phyloP scores from a whole-genome alignment of 2,888 invertebrate genomes.

The Lottia gigantea region DNA sequence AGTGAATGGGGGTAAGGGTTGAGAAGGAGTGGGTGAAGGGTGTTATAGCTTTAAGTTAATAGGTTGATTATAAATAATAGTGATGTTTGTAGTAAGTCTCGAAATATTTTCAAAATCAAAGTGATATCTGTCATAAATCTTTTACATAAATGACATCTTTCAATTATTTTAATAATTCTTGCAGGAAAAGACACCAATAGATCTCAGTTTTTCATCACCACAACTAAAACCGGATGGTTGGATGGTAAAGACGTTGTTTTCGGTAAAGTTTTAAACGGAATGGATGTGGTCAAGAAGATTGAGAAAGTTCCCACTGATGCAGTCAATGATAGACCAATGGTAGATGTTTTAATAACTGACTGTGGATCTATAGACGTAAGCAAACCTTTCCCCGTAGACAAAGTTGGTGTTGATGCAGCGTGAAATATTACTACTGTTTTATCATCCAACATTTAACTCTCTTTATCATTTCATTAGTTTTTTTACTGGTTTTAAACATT shows the following conservation, averaged over 20 bases:
- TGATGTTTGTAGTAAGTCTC: too few relatives aligned
- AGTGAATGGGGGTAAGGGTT: too few relatives aligned
- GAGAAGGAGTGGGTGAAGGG: too few relatives aligned
- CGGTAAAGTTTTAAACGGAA: conserved; percentile 84
- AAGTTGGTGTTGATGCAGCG: not conserved
- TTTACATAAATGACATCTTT: too few relatives aligned
- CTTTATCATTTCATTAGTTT: too few relatives aligned
- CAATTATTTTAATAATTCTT: conserved; percentile 32
- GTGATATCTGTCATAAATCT: too few relatives aligned
- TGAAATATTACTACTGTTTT: too few relatives aligned
- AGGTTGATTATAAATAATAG: too few relatives aligned
- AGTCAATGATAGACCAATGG: conserved; percentile 75
- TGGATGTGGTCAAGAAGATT: conserved; percentile 83
- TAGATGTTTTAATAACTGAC: conserved; percentile 77
- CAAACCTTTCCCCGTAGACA: conserved; percentile 35
- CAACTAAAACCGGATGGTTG: conserved; percentile 87
- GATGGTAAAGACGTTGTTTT: conserved; percentile 89
- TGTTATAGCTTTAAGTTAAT: too few relatives aligned
- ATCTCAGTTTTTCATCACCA: conserved; percentile 93
- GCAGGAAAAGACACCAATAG: conserved; percentile 87
- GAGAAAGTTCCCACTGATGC: conserved; percentile 79
- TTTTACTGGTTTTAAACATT: too few relatives aligned
- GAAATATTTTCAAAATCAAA: too few relatives aligned
- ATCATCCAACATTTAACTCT: too few relatives aligned
- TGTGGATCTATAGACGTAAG: conserved; percentile 72